phyloP scores from a whole-genome alignment of 2,888 invertebrate species.

The Micropterix aruncella region DNA sequence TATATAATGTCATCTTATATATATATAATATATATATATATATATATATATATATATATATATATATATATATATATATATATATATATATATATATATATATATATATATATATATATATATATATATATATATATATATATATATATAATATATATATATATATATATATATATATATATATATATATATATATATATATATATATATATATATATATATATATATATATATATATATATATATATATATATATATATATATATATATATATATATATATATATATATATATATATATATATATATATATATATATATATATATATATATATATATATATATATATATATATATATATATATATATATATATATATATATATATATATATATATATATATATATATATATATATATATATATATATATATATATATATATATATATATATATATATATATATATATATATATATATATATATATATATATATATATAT shows the following conservation, averaged over 20 bases:
- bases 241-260: slow-evolving; percentile 3
- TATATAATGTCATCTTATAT: background rate
- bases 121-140: slow-evolving; percentile 5
- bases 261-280: slow-evolving; percentile 1
- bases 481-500: too few species aligned
- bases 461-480: too few species aligned
- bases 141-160: slow-evolving; percentile 3
- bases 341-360: too few species aligned
- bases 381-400: too few species aligned
- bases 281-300: slow-evolving; percentile 4
- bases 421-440: too few species aligned
- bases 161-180: slow-evolving; percentile 2
- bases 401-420: too few species aligned
- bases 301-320: slow-evolving; percentile 7
- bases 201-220: slow-evolving; percentile 2
- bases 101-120: slow-evolving; percentile 4
- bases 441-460: too few species aligned
- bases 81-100: slow-evolving; percentile 2
- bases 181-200: slow-evolving; percentile 1
- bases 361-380: too few species aligned
- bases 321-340: slow-evolving; percentile 7
- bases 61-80: slow-evolving; percentile 4
- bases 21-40: slow-evolving; percentile 4
- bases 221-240: slow-evolving; percentile 4
- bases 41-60: slow-evolving; percentile 6